These are phyloP conservation scores for Chinchilla lanigera DNA, from an alignment of 2,113 vertebrate species.

Conservation along the genomic window DNA sequence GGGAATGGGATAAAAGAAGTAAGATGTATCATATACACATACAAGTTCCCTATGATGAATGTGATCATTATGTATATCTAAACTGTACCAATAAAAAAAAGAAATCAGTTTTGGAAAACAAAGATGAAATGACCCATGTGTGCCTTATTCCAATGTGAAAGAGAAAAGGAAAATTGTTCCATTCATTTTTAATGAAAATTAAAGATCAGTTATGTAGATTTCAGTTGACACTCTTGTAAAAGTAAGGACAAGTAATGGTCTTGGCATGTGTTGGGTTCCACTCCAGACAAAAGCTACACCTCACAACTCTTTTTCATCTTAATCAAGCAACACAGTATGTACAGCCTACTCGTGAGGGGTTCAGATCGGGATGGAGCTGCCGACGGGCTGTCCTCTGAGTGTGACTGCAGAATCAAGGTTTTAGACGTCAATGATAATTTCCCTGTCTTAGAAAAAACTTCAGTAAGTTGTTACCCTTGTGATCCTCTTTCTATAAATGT, in stretches of 20 bases:
- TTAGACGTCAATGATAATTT: slow-evolving; percentile 96
- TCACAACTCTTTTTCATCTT: slow-evolving; percentile 53
- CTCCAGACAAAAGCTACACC: not conserved
- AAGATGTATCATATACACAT: not conserved
- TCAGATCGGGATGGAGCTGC: slow-evolving; percentile 88
- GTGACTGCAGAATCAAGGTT: slow-evolving; percentile 88
- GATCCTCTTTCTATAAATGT: not conserved
- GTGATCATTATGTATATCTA: not conserved
- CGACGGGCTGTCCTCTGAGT: slow-evolving; percentile 87
- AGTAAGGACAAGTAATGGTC: not conserved
- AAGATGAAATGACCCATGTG: not conserved
- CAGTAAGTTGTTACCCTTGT: slow-evolving; percentile 85
- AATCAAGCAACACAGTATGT: slow-evolving; percentile 88
- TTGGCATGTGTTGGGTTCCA: not conserved
- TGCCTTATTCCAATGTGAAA: not conserved
- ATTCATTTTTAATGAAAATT: slow-evolving; percentile 10
- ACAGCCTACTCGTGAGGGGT: slow-evolving; percentile 89
- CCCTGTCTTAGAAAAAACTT: slow-evolving; percentile 90
- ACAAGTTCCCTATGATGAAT: not conserved
- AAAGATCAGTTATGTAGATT: not conserved
- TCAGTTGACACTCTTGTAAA: not conserved
- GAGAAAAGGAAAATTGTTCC: not conserved
- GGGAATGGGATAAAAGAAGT: not conserved
- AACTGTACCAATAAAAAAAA: not conserved
- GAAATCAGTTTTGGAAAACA: not conserved